phyloP scores from a whole-genome alignment of 2,113 vertebrate genomes.

The Peromyscus leucopus region DNA sequence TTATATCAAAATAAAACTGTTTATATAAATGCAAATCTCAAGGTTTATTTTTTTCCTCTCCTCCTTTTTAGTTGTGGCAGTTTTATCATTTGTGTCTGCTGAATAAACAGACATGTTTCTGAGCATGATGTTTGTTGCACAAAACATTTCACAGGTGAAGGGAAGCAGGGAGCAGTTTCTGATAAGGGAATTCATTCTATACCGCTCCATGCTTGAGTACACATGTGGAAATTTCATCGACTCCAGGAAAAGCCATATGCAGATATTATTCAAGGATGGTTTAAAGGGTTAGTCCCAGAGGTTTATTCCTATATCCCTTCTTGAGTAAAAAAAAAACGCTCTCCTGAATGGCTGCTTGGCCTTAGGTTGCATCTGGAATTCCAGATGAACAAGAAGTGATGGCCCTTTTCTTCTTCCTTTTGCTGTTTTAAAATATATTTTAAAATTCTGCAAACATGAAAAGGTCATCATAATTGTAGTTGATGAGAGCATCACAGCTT shows the following conservation, averaged over 20 bases:
- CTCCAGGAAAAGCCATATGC: conserved; percentile 59
- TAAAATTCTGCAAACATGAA: conserved; percentile 50
- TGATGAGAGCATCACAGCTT: background rate
- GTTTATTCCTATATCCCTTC: conserved; percentile 20
- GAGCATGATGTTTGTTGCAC: conserved; percentile 45
- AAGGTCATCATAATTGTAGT: conserved; percentile 60
- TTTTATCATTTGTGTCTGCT: conserved; percentile 76
- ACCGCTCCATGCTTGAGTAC: conserved; percentile 45
- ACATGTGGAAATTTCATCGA: conserved; percentile 68
- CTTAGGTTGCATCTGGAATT: conserved; percentile 34
- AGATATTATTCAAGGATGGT: conserved; percentile 60
- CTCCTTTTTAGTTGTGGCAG: background rate
- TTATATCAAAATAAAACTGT: conserved; percentile 55
- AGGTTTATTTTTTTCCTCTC: background rate
- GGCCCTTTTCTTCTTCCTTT: background rate
- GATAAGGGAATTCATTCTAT: conserved; percentile 65
- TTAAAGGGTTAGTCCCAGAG: conserved; percentile 47
- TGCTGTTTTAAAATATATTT: conserved; percentile 58
- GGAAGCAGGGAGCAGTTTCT: conserved; percentile 23
- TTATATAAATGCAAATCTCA: conserved; percentile 48
- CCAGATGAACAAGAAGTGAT: background rate
- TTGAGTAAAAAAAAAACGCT: background rate
- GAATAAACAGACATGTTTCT: conserved; percentile 75
- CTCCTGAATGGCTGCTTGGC: conserved; percentile 12
- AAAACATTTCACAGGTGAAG: conserved; percentile 51